Evolutionary conservation across 2,797 vertebrate species (phyloP).

Genomic region (Sebastes minor): DNA sequence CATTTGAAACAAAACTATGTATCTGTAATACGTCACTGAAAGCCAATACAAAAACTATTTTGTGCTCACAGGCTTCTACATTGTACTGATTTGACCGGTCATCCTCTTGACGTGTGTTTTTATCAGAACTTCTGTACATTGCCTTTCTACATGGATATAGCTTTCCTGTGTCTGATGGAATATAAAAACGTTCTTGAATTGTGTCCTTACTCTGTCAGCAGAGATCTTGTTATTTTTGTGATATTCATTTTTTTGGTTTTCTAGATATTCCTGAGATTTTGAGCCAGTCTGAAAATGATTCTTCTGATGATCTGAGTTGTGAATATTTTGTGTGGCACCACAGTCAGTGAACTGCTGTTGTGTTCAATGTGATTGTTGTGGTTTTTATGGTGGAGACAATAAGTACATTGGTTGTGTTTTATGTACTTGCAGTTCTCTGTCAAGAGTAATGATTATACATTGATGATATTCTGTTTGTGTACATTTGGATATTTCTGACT

Average conservation of each 20-base stretch:
- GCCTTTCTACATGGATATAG: conserved; percentile 72
- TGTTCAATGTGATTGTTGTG: conserved; percentile 91
- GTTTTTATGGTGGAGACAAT: conserved; percentile 89
- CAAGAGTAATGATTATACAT: conserved; percentile 66
- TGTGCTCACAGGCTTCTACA: conserved; percentile 57
- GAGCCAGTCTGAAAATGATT: conserved; percentile 78
- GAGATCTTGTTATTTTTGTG: conserved; percentile 71
- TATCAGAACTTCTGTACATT: conserved; percentile 61
- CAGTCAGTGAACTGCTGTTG: conserved; percentile 88
- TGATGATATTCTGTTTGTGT: conserved; percentile 73
- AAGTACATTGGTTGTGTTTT: conserved; percentile 88
- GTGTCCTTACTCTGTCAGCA: conserved; percentile 63
- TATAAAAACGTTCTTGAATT: conserved; percentile 54
- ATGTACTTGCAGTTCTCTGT: conserved; percentile 86
- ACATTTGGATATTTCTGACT: conserved; percentile 74
- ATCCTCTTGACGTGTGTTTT: conserved; percentile 56
- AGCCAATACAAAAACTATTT: conserved; percentile 48
- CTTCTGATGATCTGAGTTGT: conserved; percentile 67
- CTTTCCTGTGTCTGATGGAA: conserved; percentile 69
- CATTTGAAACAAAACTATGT: conserved; percentile 64
- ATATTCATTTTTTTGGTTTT: conserved; percentile 60
- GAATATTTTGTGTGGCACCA: conserved; percentile 79
- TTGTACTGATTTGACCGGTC: conserved; percentile 58
- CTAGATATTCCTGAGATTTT: conserved; percentile 72
- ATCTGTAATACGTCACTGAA: conserved; percentile 53